A percentile compares a stretch with the other conserved stretches of the same genome.
Conservation (phyloP, 2,888 invertebrate genomes). For the Eremobia ochroleuca region DNA sequence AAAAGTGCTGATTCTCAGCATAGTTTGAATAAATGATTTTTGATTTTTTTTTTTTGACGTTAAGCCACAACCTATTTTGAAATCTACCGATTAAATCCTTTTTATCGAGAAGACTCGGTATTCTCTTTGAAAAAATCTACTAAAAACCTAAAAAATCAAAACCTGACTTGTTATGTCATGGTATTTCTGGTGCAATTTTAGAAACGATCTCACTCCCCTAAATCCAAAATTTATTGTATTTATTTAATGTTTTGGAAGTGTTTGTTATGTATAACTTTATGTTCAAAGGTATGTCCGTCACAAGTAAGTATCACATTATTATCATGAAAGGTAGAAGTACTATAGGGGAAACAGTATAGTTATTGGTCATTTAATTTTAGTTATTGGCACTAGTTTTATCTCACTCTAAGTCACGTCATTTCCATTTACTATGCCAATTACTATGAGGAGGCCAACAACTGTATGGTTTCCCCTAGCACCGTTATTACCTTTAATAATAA, state of each 20-base stretch:
- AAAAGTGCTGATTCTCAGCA: too few relatives aligned
- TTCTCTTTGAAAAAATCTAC: background rate
- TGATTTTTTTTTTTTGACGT: background rate
- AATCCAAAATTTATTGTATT: constrained; percentile 6
- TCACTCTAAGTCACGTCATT: too few relatives aligned
- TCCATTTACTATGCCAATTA: too few relatives aligned
- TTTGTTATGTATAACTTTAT: constrained; percentile 29
- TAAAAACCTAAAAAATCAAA: background rate
- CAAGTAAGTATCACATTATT: background rate
- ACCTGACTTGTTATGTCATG: constrained; percentile 3
- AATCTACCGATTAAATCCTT: background rate
- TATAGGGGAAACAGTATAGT: too few relatives aligned
- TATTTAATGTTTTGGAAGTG: constrained; percentile 32
- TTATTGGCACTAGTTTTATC: too few relatives aligned
- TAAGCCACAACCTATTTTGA: background rate
- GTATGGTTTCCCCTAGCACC: too few relatives aligned
- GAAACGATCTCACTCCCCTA: background rate
- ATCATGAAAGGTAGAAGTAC: background rate
- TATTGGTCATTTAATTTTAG: too few relatives aligned
- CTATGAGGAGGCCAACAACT: too few relatives aligned
- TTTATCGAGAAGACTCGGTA: background rate
- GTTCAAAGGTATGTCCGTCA: constrained; percentile 29
- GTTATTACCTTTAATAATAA: too few relatives aligned
- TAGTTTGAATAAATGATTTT: too few relatives aligned
- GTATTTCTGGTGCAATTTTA: background rate